Conservation (phyloP, 2,113 vertebrate species). For the Lepidothrix coronata region DNA sequence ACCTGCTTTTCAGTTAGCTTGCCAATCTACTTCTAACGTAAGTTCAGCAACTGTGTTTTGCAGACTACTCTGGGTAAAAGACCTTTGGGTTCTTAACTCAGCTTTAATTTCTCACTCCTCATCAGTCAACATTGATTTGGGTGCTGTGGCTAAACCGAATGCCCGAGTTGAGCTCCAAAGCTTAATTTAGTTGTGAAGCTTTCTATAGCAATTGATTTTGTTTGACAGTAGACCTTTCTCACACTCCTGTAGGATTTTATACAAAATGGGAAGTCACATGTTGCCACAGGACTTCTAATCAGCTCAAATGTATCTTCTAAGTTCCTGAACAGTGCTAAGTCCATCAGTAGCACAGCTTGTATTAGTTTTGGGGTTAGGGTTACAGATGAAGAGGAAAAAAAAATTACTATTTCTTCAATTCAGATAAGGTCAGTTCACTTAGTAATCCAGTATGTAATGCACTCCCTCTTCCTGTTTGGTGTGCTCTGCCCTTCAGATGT, state of each 20-base stretch:
- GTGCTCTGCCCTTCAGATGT: not conserved
- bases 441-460: not conserved
- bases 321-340: not conserved
- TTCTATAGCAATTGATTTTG: not conserved
- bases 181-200: not conserved
- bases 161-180: not conserved
- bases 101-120: not conserved
- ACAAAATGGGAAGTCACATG: not conserved
- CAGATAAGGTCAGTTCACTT: not conserved
- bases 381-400: not conserved
- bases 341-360: accelerated
- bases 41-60: not conserved
- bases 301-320: not conserved
- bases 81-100: not conserved
- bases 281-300: not conserved
- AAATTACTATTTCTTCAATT: not conserved
- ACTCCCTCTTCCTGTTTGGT: not conserved
- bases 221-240: not conserved
- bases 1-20: not conserved
- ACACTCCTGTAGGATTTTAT: not conserved
- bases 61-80: not conserved
- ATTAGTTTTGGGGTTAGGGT: not conserved
- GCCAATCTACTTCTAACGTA: accelerated
- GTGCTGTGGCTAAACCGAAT: not conserved
- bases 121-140: not conserved